Conservation (phyloP, 2,113 vertebrate genomes). For the Petroica traversi region DNA sequence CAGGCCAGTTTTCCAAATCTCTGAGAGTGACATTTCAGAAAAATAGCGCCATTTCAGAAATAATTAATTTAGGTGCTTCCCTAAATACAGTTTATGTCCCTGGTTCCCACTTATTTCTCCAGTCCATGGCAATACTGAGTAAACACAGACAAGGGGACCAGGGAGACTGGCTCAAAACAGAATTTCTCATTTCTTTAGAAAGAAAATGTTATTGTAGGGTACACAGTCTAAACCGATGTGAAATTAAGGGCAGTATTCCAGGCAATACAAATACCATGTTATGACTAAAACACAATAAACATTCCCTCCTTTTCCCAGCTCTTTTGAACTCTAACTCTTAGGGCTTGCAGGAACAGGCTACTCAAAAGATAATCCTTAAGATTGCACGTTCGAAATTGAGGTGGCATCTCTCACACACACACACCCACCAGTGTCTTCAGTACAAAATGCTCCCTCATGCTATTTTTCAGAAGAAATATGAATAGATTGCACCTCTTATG, state of each 20-base stretch:
- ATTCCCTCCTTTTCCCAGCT: neutral
- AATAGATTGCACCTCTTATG: neutral
- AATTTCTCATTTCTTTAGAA: neutral
- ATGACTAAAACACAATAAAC: conserved; percentile 14
- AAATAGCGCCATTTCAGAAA: neutral
- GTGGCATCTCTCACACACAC: neutral
- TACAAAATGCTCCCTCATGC: neutral
- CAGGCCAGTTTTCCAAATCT: neutral
- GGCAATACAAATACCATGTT: neutral
- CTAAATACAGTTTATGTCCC: neutral
- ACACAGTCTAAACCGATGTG: neutral
- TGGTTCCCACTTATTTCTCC: neutral
- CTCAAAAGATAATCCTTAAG: neutral
- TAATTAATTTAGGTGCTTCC: neutral
- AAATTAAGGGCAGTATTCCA: conserved; percentile 22
- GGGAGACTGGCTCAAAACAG: neutral
- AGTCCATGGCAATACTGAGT: neutral
- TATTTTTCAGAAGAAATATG: neutral
- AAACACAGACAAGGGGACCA: neutral
- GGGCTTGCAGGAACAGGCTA: conserved; percentile 33
- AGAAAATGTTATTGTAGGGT: neutral
- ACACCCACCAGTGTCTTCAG: neutral
- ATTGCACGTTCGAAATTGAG: neutral
- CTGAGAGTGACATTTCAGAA: neutral
- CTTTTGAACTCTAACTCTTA: conserved; percentile 15